A percentile compares a stretch with the other conserved stretches of the same genome.
Conservation (phyloP, 2,888 invertebrate species). For the Nipponacmea schrenckii region DNA sequence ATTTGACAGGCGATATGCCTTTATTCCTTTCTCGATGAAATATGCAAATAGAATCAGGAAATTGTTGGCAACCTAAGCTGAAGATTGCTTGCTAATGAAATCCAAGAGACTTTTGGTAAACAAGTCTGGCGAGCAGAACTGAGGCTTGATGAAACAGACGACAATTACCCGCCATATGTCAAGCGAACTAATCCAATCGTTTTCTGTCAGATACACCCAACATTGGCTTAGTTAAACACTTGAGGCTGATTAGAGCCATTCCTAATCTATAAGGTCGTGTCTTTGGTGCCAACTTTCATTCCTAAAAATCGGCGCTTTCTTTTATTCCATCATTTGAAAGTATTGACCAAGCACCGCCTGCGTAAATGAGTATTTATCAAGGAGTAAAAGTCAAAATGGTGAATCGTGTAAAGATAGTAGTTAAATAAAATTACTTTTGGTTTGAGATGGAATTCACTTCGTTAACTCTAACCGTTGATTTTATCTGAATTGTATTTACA, state of each 20-base stretch:
- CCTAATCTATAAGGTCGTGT: slow-evolving; percentile 4
- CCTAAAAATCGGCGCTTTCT: neutral
- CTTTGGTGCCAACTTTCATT: slow-evolving; percentile 5
- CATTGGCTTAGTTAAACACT: slow-evolving; percentile 2
- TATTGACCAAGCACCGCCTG: too few relatives aligned
- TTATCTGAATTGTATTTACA: too few relatives aligned
- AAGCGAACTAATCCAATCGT: slow-evolving; percentile 2
- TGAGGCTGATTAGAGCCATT: neutral
- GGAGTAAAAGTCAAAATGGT: too few relatives aligned
- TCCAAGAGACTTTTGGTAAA: slow-evolving; percentile 19
- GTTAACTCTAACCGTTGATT: too few relatives aligned
- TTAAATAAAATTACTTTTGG: too few relatives aligned
- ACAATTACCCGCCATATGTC: slow-evolving; percentile 7
- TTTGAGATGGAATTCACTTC: too few relatives aligned
- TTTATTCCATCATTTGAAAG: too few relatives aligned
- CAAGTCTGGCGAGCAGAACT: slow-evolving; percentile 13
- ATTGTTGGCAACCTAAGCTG: neutral
- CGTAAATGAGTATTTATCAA: too few relatives aligned
- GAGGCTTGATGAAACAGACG: slow-evolving; percentile 4
- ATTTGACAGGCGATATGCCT: slow-evolving; percentile 3
- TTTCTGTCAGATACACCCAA: slow-evolving; percentile 3
- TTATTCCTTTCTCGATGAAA: slow-evolving; percentile 7
- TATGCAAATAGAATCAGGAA: slow-evolving; percentile 7
- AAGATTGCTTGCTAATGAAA: slow-evolving; percentile 22
- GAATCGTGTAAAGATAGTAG: too few relatives aligned